phyloP scores from a whole-genome alignment of 2,888 invertebrate genomes.

The Scaptodrosophila latifasciaeformis region DNA sequence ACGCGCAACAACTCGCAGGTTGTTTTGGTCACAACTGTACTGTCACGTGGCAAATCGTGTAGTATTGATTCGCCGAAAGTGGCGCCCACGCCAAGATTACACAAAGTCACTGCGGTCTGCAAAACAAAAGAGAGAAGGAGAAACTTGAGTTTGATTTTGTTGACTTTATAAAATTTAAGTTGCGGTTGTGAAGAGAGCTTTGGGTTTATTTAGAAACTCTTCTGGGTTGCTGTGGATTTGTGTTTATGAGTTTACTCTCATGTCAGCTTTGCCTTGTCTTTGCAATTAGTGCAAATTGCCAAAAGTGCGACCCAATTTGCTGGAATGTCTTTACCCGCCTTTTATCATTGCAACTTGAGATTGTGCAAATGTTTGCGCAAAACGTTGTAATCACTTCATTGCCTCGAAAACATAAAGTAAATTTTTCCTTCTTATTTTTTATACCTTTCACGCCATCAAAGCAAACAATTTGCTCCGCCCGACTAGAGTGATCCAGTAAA shows the following conservation, averaged over 20 bases:
- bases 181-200: not conserved
- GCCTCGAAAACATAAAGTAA: not conserved
- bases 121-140: constrained; percentile 47
- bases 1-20: constrained; percentile 85
- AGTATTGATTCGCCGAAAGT: constrained; percentile 86
- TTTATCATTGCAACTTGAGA: too few relatives aligned
- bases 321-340: constrained; percentile 17
- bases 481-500: too few relatives aligned
- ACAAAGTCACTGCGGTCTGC: constrained; percentile 81
- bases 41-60: constrained; percentile 82
- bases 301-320: constrained; percentile 45
- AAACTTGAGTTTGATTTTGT: not conserved
- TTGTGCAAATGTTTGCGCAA: constrained; percentile 42
- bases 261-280: not conserved
- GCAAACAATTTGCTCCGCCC: too few relatives aligned
- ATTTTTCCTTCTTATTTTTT: not conserved
- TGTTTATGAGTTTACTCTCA: not conserved
- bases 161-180: not conserved
- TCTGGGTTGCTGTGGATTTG: not conserved
- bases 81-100: constrained; percentile 83
- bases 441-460: too few relatives aligned
- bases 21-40: constrained; percentile 83
- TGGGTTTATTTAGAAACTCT: not conserved
- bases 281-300: constrained; percentile 9
- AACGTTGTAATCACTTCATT: constrained; percentile 26